A percentile compares a stretch with the other conserved stretches of the same genome.
These are phyloP conservation scores for Oreochromis niloticus DNA, from an alignment of 2,113 vertebrate genomes.

Conservation along the genomic window DNA sequence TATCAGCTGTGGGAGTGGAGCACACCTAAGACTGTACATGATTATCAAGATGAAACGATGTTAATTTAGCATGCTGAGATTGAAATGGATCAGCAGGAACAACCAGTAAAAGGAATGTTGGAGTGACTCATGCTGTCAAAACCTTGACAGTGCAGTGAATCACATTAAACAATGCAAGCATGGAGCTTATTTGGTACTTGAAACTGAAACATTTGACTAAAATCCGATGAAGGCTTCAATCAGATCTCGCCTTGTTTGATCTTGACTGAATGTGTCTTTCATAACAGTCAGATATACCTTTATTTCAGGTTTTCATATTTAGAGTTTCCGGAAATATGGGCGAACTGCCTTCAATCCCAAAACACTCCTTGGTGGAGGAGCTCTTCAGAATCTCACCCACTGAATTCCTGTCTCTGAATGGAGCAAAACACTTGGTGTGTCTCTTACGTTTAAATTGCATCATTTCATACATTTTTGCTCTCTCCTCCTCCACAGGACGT, in stretches of 20 bases:
- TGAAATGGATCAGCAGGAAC: background rate
- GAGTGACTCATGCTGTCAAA: conserved; percentile 11
- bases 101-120: background rate
- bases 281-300: background rate
- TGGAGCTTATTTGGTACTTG: background rate
- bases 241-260: background rate
- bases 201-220: background rate
- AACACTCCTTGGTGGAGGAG: background rate
- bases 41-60: conserved; percentile 14
- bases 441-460: background rate
- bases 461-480: background rate
- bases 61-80: background rate
- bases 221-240: background rate
- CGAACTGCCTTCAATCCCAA: background rate
- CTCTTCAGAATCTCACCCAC: background rate
- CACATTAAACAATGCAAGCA: background rate
- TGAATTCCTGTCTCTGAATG: background rate
- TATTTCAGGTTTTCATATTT: background rate
- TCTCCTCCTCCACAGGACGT: conserved; percentile 58
- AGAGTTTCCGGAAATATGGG: background rate
- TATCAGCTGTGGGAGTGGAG: conserved; percentile 7
- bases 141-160: background rate
- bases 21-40: conserved; percentile 4
- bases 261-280: background rate
- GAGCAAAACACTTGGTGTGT: background rate